These are phyloP conservation scores for Eupsilia transversa DNA, from an alignment of 2,888 invertebrate genomes.

Conservation along the genomic window DNA sequence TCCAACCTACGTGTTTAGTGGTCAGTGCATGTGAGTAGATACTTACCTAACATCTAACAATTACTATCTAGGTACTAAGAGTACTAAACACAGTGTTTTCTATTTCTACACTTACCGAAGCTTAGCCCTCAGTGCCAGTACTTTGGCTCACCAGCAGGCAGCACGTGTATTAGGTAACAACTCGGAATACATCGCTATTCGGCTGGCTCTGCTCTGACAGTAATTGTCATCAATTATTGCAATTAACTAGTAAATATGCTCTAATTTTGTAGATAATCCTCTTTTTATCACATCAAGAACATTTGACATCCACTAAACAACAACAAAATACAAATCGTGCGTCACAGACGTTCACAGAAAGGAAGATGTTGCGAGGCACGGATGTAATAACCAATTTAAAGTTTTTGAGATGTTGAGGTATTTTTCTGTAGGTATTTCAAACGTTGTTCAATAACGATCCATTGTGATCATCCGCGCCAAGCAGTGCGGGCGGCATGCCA, in stretches of 20 bases:
- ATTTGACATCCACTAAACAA: constrained; percentile 53
- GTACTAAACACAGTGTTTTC: constrained; percentile 34
- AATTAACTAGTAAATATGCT: constrained; percentile 2
- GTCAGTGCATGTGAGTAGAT: constrained; percentile 51
- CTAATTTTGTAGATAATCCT: constrained; percentile 3
- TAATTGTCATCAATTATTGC: constrained; percentile 32
- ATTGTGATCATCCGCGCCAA: constrained; percentile 75
- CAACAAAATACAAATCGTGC: constrained; percentile 65
- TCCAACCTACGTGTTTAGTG: constrained; percentile 36
- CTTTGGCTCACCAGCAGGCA: constrained; percentile 16
- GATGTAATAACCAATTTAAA: constrained; percentile 62
- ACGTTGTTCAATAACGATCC: constrained; percentile 53
- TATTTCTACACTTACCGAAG: constrained; percentile 52
- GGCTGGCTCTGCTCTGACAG: constrained; percentile 28
- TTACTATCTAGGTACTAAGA: constrained; percentile 43
- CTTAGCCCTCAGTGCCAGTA: constrained; percentile 19
- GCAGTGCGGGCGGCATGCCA: constrained; percentile 78
- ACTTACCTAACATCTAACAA: constrained; percentile 55
- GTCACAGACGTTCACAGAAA: constrained; percentile 68
- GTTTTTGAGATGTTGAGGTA: constrained; percentile 32
- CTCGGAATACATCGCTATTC: constrained; percentile 21
- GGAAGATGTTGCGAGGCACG: constrained; percentile 74
- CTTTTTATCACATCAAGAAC: constrained; percentile 27
- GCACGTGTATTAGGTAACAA: constrained; percentile 28
- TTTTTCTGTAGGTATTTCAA: constrained; percentile 42